Base-by-base conservation (phyloP, 2,113 vertebrate genomes). In the Oostethus manadensis region DNA sequence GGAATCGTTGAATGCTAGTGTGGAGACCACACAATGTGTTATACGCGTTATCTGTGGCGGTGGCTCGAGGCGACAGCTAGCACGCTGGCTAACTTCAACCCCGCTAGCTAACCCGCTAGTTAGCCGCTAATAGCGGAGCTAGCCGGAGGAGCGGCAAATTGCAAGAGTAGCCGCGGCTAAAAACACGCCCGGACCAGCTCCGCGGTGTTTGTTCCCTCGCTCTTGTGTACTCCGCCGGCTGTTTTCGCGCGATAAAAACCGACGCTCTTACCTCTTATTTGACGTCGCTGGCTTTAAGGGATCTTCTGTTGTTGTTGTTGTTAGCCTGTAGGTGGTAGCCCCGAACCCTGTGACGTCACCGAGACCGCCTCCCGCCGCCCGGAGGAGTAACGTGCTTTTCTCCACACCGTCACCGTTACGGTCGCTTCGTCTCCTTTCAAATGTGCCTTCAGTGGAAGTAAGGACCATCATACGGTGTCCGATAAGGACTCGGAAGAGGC, bases 291-390 rank as follows among this genome's bases (percentile, higher is more conserved):
- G 64, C 54, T 59, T 59, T 50, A 53, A 68, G 70, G 74, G 60
- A 20, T 73, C 68, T 66, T 73, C 35, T 86, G 84, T 86, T 83
- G 80, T 84, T 86, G 84, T 86, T 83, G 80, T 84, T 87, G 66
- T 82, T 87, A 79, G 85, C 79, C 72, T 63, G 20, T 49, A 63
- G 35, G 67, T 69, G 53, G 40, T 49, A 51, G 66, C 57, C 14
- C 20, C 23, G 5, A 3, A 18, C 3, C 3, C 26, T 3, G 1
- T 14, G 4, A 46, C 20, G 2, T n/a, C 0, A 2, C 3, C 2
- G 9, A 59, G 6, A 71, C 73, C 71, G 8, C 69, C 62, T 21
- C 60, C 69, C 77, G 48, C 49, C 50, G 57, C n/a, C 10, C n/a
- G 8, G 58, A 44, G 3, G 44, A 48, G 13, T 22, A 10, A 50